A percentile compares a stretch with the other conserved stretches of the same genome.
Evolutionary conservation across 2,113 vertebrate genomes (phyloP).

Genomic region (Etheostoma cragini): DNA sequence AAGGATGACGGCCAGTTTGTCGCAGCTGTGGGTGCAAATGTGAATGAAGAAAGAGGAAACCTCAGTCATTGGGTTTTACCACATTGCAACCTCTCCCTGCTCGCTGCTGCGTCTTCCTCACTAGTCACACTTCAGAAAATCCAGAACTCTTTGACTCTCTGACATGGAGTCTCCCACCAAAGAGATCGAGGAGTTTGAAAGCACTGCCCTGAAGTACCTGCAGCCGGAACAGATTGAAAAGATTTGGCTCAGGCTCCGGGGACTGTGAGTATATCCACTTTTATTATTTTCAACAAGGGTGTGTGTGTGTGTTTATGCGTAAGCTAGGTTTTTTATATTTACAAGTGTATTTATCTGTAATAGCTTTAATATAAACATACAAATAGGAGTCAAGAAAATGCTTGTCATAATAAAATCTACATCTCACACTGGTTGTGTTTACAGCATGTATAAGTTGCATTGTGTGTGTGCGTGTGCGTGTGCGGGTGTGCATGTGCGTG

Average conservation of each 20-base stretch:
- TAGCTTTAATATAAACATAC: background rate
- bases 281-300: constrained; percentile 65
- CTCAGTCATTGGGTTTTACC: constrained; percentile 46
- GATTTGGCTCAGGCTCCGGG: constrained; percentile 97
- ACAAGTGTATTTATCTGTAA: background rate
- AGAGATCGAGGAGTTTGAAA: constrained; percentile 99
- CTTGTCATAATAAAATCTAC: background rate
- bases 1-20: constrained; percentile 62
- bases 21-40: constrained; percentile 56
- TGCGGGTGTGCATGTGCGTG: no score
- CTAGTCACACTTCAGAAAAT: constrained; percentile 35
- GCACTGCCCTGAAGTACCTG: constrained; percentile 96
- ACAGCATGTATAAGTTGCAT: background rate
- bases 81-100: constrained; percentile 19
- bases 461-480: background rate
- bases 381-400: background rate
- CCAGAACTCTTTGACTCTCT: constrained; percentile 40
- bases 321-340: background rate
- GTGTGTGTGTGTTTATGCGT: constrained; percentile 17
- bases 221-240: constrained; percentile 99
- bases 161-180: constrained; percentile 98
- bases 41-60: constrained; percentile 71
- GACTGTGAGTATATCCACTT: constrained; percentile 92
- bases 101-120: constrained; percentile 24
- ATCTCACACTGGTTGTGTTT: constrained; percentile 8